Conservation (phyloP, 2,797 vertebrate species). For the Sphaeramia orbicularis region DNA sequence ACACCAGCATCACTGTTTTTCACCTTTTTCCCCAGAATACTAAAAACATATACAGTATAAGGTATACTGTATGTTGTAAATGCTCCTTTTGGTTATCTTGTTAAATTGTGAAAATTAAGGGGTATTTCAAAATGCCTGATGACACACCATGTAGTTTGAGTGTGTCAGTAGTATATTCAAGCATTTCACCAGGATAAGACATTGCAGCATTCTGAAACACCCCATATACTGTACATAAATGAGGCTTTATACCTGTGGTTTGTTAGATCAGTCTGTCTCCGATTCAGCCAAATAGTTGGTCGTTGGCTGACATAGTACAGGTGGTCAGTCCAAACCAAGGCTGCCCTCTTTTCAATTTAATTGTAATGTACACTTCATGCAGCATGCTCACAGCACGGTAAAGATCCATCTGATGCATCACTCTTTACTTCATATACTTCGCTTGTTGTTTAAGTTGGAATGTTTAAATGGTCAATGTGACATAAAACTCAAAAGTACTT, state of each 20-base stretch:
- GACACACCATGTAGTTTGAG: constrained; percentile 21
- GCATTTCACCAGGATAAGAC: constrained; percentile 12
- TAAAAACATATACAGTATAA: constrained; percentile 1
- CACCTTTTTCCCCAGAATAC: constrained; percentile 53
- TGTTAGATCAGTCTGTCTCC: constrained; percentile 45
- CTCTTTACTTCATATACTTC: neutral
- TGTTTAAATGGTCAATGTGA: neutral
- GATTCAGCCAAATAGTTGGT: constrained; percentile 27
- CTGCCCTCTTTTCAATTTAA: constrained; percentile 40
- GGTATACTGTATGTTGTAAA: neutral
- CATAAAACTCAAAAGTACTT: neutral
- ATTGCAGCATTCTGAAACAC: constrained; percentile 68
- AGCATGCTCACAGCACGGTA: constrained; percentile 66
- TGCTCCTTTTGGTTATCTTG: neutral
- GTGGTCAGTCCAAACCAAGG: constrained; percentile 59
- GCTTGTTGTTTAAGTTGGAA: constrained; percentile 2
- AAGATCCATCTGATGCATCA: constrained; percentile 66
- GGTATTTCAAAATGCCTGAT: constrained; percentile 63
- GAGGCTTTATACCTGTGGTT: constrained; percentile 58
- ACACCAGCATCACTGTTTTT: constrained; percentile 43
- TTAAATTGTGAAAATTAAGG: constrained; percentile 21
- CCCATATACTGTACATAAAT: constrained; percentile 17
- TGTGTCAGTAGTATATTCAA: constrained; percentile 2
- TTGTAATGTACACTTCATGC: constrained; percentile 58
- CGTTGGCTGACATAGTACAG: constrained; percentile 36